Base-by-base conservation (phyloP, 2,888 invertebrate species). In the Drosophila emarginata region DNA sequence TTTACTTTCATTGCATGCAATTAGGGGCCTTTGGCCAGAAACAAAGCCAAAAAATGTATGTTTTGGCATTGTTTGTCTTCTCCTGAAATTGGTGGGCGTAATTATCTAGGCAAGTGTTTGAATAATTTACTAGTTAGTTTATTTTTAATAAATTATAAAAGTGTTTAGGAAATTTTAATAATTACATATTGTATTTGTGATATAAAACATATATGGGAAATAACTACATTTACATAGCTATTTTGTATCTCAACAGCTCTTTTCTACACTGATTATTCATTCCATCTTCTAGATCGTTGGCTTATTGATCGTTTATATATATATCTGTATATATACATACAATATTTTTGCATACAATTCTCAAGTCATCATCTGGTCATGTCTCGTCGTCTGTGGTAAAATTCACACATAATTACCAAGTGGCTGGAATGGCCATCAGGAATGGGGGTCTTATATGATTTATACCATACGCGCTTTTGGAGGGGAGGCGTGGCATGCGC, bases 341-440 rank as follows among this genome's bases (percentile, higher is more conserved):
- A 53, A 51, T 14, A 4, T 7, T 9, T 9, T 36, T 21, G 39
- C 14, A 9, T 18, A 11, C 39, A 18, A 32, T 12, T n/a, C 26
- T 4, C 0, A 11, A 21, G 18, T 45, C 4, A 45, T 45, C 3
- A 7, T 11, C 2, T 12, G 36, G 26, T 7, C 12, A n/a, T 56
- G 14, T 23, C 23, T 26, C 14, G 57, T 26, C 14, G 57, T 40
- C 26, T 78, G 76, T 75, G 80, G 75, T 78, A 79, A 79, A 81
- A 80, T 85, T 83, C 76, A 81, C 87, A 85, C 85, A 77, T 84
- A 87, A 87, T 87, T 87, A 79, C 45, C 76, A 76, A 81, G 73
- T 75, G 75, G 59, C 66, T 18, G 40, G 14, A 36, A 28, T 26
- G 23, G 11, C 40, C 54, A 52, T 59, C 59, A 51, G 51, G 36